Evolutionary conservation across 2,113 vertebrate species (phyloP).

Genomic region (Alosa alosa): DNA sequence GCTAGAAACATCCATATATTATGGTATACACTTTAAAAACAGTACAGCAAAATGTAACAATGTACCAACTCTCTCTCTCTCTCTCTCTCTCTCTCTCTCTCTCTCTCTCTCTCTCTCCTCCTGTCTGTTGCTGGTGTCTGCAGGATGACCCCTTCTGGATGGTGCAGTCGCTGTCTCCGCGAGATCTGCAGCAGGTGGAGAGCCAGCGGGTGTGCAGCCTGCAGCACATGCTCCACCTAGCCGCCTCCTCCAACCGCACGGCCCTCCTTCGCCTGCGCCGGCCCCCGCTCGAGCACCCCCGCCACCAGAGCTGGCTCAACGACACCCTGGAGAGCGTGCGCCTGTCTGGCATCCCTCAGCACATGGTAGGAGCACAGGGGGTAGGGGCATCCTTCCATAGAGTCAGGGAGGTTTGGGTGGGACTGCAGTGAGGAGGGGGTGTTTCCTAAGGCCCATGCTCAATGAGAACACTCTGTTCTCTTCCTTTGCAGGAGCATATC

Average conservation of each 20-base stretch:
- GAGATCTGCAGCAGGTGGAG: slow-evolving; percentile 72
- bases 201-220: slow-evolving; percentile 91
- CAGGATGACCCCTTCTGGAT: slow-evolving; percentile 93
- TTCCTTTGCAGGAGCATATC: background rate
- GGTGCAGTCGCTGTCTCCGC: slow-evolving; percentile 65
- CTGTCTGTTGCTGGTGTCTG: slow-evolving; percentile 21
- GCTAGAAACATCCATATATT: background rate
- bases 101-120: background rate
- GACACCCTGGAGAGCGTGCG: slow-evolving; percentile 82
- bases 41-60: background rate
- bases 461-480: background rate
- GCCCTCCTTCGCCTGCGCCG: slow-evolving; percentile 81
- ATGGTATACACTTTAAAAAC: background rate
- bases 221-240: slow-evolving; percentile 77
- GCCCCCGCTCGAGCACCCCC: slow-evolving; percentile 81
- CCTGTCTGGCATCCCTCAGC: slow-evolving; percentile 77
- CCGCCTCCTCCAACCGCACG: slow-evolving; percentile 73
- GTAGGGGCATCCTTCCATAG: background rate
- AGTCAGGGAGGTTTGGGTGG: background rate
- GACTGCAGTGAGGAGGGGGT: background rate
- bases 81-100: background rate
- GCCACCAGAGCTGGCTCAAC: slow-evolving; percentile 81
- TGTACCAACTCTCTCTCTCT: background rate
- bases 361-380: slow-evolving; percentile 71
- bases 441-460: no score